These are phyloP conservation scores for Eubasilissa regina DNA, from an alignment of 1,140 invertebrate genomes.

Conservation along the genomic window DNA sequence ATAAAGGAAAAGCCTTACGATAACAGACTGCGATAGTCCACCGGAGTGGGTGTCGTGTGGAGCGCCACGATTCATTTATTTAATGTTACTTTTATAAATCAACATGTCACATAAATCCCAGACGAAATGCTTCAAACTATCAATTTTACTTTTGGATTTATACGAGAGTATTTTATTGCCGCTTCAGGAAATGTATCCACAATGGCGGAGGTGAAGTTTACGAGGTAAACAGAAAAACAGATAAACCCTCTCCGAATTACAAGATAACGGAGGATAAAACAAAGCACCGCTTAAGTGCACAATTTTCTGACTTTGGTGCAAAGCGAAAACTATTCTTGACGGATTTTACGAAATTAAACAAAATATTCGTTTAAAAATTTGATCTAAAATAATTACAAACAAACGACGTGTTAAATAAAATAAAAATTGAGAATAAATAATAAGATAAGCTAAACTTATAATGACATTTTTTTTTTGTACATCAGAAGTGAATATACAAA, in stretches of 20 bases:
- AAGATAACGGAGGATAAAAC: conserved; percentile 18
- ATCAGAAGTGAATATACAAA: too few relatives aligned
- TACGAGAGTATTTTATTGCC: conserved; percentile 55
- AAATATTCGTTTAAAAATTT: too few relatives aligned
- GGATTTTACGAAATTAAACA: too few relatives aligned
- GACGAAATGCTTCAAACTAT: conserved; percentile 60
- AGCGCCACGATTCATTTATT: conserved; percentile 50
- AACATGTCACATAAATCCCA: conserved; percentile 59
- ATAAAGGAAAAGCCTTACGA: background rate
- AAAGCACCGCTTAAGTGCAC: background rate
- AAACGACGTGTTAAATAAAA: too few relatives aligned
- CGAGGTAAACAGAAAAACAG: conserved; percentile 26
- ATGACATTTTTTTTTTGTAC: too few relatives aligned
- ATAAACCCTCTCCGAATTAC: conserved; percentile 12
- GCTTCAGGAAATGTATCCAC: conserved; percentile 38
- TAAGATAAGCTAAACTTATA: too few relatives aligned
- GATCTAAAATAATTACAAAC: too few relatives aligned
- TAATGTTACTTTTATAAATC: conserved; percentile 60
- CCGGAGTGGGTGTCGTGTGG: background rate
- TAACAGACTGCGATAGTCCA: background rate
- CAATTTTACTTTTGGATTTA: conserved; percentile 59
- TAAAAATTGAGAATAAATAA: too few relatives aligned
- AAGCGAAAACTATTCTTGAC: too few relatives aligned
- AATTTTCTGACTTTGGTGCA: too few relatives aligned
- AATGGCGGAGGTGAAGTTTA: conserved; percentile 44